These are phyloP conservation scores for Sebastiscus albofasciatus DNA, from an alignment of 2,797 vertebrate genomes.

Conservation along the genomic window DNA sequence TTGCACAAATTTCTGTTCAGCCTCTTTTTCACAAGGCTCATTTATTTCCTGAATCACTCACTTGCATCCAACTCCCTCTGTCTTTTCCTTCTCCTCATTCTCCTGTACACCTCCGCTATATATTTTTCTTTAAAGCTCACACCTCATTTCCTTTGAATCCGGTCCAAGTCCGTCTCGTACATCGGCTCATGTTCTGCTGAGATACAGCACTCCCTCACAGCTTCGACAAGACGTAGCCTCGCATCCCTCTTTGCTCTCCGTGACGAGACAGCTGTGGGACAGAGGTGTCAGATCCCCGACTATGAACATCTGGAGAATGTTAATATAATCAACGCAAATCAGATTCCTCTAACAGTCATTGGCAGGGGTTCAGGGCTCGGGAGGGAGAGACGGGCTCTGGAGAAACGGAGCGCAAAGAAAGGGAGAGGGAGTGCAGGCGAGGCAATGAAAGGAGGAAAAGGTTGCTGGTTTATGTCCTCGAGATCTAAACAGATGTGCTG, in stretches of 20 bases:
- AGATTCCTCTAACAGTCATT: slow-evolving; percentile 60
- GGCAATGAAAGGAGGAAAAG: slow-evolving; percentile 11
- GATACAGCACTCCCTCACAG: slow-evolving; percentile 30
- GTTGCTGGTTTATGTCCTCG: slow-evolving; percentile 34
- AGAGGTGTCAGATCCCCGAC: slow-evolving; percentile 65
- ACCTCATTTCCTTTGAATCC: slow-evolving; percentile 60
- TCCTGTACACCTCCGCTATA: slow-evolving; percentile 23
- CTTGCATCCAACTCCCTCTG: slow-evolving; percentile 11
- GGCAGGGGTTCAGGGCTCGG: slow-evolving; percentile 60
- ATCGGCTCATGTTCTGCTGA: slow-evolving; percentile 16
- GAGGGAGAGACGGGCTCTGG: slow-evolving; percentile 28
- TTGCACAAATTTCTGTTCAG: slow-evolving; percentile 22
- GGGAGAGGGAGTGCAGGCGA: slow-evolving; percentile 1
- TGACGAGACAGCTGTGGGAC: slow-evolving; percentile 56
- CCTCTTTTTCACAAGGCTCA: slow-evolving; percentile 13
- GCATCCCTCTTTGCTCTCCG: slow-evolving; percentile 20
- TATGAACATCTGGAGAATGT: slow-evolving; percentile 78
- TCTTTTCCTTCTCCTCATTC: slow-evolving; percentile 7
- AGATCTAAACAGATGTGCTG: slow-evolving; percentile 35
- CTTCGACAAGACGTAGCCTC: slow-evolving; percentile 8
- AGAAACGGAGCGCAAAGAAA: slow-evolving; percentile 39
- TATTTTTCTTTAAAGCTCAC: slow-evolving; percentile 53
- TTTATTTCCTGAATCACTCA: slow-evolving; percentile 39
- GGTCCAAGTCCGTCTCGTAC: slow-evolving; percentile 34
- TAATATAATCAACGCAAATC: slow-evolving; percentile 74